A percentile compares a stretch with the other conserved stretches of the same genome.
Evolutionary conservation across 2,113 vertebrate species (phyloP).

Genomic region (Ascaphus truei): DNA sequence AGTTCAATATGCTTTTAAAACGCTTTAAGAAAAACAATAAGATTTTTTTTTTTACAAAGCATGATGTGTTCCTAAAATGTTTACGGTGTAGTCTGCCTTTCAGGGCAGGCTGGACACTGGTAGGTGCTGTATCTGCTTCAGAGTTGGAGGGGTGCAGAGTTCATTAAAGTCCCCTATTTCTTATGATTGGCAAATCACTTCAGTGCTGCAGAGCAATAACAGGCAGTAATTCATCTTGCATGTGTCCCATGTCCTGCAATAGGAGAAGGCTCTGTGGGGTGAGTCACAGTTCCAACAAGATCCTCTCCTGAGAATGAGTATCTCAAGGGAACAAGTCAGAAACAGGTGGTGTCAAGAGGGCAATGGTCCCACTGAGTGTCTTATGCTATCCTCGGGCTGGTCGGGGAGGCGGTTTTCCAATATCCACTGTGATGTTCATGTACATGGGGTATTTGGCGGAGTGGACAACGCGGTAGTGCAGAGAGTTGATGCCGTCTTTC

Average conservation of each 20-base stretch:
- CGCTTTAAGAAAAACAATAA: not conserved
- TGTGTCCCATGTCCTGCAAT: not conserved
- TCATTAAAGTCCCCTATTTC: not conserved
- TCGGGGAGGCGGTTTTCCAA: conserved; percentile 84
- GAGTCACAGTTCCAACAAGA: not conserved
- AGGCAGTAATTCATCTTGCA: too few relatives aligned
- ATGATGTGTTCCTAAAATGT: not conserved
- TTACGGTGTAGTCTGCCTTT: not conserved
- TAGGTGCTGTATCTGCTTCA: not conserved
- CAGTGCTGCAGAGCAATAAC: too few relatives aligned
- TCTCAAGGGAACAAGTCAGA: not conserved
- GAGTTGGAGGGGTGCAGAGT: not conserved
- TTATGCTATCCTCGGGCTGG: conserved; percentile 73
- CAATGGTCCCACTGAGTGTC: not conserved
- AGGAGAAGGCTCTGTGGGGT: not conserved
- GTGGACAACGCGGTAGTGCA: conserved; percentile 84
- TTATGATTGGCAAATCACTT: not conserved
- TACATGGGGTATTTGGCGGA: conserved; percentile 84
- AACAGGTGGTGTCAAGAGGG: not conserved
- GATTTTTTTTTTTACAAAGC: too few relatives aligned
- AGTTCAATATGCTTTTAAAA: not conserved
- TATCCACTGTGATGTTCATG: conserved; percentile 96
- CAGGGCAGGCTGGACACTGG: not conserved
- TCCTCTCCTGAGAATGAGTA: not conserved
- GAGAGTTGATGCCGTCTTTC: conserved; percentile 89